Evolutionary conservation across 2,113 vertebrate species (phyloP).

Genomic region (Bubo bubo): DNA sequence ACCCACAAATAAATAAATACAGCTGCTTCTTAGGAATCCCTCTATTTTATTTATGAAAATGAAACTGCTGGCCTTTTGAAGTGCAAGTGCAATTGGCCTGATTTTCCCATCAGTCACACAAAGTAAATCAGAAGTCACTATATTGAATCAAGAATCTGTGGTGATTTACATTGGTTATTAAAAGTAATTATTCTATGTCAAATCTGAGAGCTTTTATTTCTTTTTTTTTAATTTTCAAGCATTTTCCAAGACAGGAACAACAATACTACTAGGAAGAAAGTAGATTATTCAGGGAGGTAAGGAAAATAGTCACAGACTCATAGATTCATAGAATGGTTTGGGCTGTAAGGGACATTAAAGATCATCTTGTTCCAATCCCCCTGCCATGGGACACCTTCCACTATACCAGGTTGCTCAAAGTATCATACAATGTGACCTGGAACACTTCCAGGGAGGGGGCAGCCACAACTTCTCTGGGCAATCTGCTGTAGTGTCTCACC

Average conservation of each 20-base stretch:
- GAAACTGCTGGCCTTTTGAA: slow-evolving; percentile 1
- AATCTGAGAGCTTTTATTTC: neutral
- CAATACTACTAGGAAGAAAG: neutral
- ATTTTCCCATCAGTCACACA: neutral
- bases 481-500: no score
- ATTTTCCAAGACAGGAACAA: neutral
- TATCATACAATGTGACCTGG: no score
- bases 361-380: no score
- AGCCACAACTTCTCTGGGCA: no score
- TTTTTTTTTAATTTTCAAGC: neutral
- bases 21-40: neutral
- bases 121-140: slow-evolving; percentile 8
- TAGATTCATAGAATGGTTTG: no score
- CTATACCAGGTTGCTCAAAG: no score
- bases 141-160: neutral
- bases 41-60: slow-evolving; percentile 26
- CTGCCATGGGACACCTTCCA: no score
- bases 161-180: neutral
- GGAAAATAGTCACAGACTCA: neutral
- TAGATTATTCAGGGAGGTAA: neutral
- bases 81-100: neutral
- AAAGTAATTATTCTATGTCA: slow-evolving; percentile 4
- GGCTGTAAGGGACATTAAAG: no score
- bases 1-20: neutral
- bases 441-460: no score